Percentiles rank a stretch among this genome's conserved stretches.
phyloP scores from a whole-genome alignment of 2,797 vertebrate species.

The Perodicticus potto region DNA sequence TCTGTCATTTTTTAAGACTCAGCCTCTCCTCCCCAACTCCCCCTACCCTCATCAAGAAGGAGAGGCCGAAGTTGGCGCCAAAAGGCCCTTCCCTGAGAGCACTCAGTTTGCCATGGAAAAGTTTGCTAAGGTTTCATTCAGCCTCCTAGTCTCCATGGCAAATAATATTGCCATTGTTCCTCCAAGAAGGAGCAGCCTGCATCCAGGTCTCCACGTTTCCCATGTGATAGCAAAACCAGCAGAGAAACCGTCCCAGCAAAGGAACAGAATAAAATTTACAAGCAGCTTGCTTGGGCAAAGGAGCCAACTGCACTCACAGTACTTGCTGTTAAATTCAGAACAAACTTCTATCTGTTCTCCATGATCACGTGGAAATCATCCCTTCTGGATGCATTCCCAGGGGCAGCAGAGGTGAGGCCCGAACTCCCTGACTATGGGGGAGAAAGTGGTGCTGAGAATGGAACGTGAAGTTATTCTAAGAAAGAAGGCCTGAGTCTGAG shows the following conservation, averaged over 20 bases:
- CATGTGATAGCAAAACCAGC: conserved; percentile 66
- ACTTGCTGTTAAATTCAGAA: conserved; percentile 73
- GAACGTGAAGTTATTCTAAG: background rate
- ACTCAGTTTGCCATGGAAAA: conserved; percentile 71
- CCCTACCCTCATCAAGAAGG: background rate
- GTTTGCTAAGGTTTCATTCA: conserved; percentile 78
- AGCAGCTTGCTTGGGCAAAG: conserved; percentile 73
- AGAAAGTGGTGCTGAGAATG: background rate
- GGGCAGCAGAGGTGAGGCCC: conserved; percentile 10
- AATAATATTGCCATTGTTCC: conserved; percentile 76
- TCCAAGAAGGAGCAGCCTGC: conserved; percentile 74
- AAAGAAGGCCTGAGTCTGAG: background rate
- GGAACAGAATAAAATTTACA: conserved; percentile 72
- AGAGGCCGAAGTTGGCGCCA: conserved; percentile 3
- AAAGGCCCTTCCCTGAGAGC: conserved; percentile 65
- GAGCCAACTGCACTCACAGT: conserved; percentile 67
- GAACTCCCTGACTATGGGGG: conserved; percentile 36
- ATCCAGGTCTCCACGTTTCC: conserved; percentile 77
- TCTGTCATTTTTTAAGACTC: background rate
- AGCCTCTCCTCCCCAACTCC: background rate
- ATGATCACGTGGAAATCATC: conserved; percentile 27
- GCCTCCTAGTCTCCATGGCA: conserved; percentile 63
- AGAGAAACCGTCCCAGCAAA: conserved; percentile 78
- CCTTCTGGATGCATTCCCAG: conserved; percentile 45
- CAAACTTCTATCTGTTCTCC: conserved; percentile 77